Base-by-base conservation (phyloP, 2,888 invertebrate species). In the Gisinianus flammeolus region DNA sequence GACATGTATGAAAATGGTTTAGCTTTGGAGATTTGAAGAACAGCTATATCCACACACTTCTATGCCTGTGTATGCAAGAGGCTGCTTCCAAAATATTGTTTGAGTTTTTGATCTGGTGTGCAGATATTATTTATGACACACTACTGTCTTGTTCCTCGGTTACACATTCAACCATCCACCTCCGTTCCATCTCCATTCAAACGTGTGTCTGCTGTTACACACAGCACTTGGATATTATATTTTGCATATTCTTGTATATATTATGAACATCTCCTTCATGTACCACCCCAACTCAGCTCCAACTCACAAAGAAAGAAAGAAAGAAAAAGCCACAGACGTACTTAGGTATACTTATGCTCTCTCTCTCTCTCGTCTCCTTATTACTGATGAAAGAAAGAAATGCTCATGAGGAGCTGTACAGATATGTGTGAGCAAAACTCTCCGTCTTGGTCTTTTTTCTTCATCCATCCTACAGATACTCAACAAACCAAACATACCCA, bases 41-140 rank as follows among this genome's bases (percentile, higher is more conserved):
- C 30, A 58, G 28, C 62, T 26, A 73, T 22, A 58, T 35, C 26
- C 62, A 74, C 74, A 44, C 16, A n/a, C n/a, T n/a, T n/a, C n/a
- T n/a, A n/a, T n/a, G n/a, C n/a, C n/a, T n/a, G n/a, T 30, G 16
- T 24, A 73, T 30, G 22, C 73, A 56, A 56, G 31, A 30, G 62
- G 73, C 30, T 35, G 4, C 77, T 71, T 62, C 76, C 28, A 67
- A 80, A 78, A 79, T 78, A 79, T 79, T 79, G 75, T 79, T 77
- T 74, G 54, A 66, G 56, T 73, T 80, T 79, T 80, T 77, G 79
- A 79, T 80, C 79, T 80, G 69, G 58, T 54, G 76, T 73, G 64
- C 75, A 79, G 77, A 79, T 80, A 80, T 80, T 79, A 80, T 79
- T 80, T 79, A 80, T 80, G 80, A 79, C 79, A 80, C 79, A 80